These are phyloP conservation scores for Phataginus tricuspis DNA, from an alignment of 2,797 vertebrate genomes.

Conservation along the genomic window DNA sequence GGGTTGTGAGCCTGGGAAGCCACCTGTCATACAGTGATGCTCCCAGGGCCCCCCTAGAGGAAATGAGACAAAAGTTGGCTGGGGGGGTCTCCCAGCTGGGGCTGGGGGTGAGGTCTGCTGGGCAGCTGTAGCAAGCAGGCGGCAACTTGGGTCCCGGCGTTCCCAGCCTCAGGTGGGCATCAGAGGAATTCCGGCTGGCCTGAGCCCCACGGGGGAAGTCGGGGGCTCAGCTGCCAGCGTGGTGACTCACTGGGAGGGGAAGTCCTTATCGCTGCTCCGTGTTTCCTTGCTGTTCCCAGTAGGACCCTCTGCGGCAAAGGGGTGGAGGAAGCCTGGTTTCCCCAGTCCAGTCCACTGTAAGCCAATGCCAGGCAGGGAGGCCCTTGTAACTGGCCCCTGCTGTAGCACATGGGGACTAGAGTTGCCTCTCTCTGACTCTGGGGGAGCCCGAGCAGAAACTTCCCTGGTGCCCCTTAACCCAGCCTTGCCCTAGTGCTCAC, in stretches of 20 bases:
- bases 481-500: neutral
- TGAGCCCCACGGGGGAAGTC: neutral
- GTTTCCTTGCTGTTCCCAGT: slow-evolving; percentile 27
- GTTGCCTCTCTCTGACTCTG: neutral
- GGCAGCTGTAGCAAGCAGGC: neutral
- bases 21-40: rapidly evolving
- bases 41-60: neutral
- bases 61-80: neutral
- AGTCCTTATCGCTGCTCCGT: neutral
- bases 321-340: neutral
- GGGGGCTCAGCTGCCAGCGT: neutral
- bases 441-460: neutral
- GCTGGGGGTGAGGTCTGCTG: neutral
- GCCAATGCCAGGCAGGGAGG: neutral
- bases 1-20: neutral
- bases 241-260: slow-evolving; percentile 59
- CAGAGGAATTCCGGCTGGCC: neutral
- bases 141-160: neutral
- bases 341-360: neutral
- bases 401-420: neutral
- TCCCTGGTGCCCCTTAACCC: neutral
- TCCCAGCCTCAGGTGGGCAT: neutral
- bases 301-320: neutral
- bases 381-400: neutral
- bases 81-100: neutral